Evolutionary conservation across 2,797 vertebrate species (phyloP).

Genomic region (Hydrocynus forskahlii): DNA sequence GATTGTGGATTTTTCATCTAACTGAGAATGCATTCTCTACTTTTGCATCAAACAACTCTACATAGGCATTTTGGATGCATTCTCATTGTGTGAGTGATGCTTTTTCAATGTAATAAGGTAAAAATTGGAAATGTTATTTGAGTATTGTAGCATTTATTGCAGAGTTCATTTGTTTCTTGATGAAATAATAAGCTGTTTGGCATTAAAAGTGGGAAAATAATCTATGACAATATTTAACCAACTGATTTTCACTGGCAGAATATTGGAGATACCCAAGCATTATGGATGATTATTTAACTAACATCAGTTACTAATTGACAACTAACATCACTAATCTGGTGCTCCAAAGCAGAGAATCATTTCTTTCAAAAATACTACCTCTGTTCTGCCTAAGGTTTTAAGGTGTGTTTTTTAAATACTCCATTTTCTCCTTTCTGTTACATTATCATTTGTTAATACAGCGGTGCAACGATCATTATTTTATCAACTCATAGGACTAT

Average conservation of each 20-base stretch:
- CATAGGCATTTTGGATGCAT: not conserved
- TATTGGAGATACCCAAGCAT: not conserved
- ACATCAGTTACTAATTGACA: conserved; percentile 6
- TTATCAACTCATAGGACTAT: not conserved
- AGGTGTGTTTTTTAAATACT: not conserved
- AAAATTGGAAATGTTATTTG: not conserved
- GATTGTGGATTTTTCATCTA: conserved; percentile 32
- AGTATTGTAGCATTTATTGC: not conserved
- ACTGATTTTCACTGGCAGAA: not conserved
- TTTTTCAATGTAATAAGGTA: not conserved
- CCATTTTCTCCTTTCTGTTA: not conserved
- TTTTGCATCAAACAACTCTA: conserved; percentile 10
- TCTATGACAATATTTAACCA: too few relatives aligned
- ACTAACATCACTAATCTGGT: not conserved
- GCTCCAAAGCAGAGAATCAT: too few relatives aligned
- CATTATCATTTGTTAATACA: not conserved
- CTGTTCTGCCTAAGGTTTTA: not conserved
- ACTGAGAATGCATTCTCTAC: not conserved
- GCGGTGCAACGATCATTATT: conserved; percentile 1
- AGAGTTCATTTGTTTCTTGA: not conserved
- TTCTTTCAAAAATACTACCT: not conserved
- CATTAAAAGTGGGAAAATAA: too few relatives aligned
- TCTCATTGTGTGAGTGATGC: not conserved
- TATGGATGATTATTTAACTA: conserved; percentile 37
- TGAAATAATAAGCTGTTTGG: too few relatives aligned